phyloP scores from a whole-genome alignment of 1,140 invertebrate genomes.

The Eumeta japonica region DNA sequence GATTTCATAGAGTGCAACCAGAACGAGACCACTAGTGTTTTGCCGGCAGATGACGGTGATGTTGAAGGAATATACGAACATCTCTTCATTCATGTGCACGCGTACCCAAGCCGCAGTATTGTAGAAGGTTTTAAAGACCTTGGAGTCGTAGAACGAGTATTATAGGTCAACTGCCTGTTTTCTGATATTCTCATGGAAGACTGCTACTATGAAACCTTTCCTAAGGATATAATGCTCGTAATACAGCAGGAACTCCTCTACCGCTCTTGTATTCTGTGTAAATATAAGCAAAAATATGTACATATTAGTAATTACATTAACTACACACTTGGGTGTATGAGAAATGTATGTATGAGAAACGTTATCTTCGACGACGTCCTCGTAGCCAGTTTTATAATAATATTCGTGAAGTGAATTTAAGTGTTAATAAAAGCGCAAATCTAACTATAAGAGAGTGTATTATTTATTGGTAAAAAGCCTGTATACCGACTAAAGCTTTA shows the following conservation, averaged over 20 bases:
- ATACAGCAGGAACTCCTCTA: slow-evolving; percentile 55
- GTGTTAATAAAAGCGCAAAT: too few species aligned
- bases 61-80: slow-evolving; percentile 61
- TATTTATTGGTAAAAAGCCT: too few species aligned
- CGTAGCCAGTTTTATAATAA: too few species aligned
- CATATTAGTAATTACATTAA: too few species aligned
- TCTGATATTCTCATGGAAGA: slow-evolving; percentile 55
- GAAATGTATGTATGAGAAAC: too few species aligned
- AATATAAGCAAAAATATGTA: too few species aligned
- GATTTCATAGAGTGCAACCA: slow-evolving; percentile 65
- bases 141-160: slow-evolving; percentile 62
- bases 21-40: slow-evolving; percentile 57
- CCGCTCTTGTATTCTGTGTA: slow-evolving; percentile 51
- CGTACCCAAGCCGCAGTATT: slow-evolving; percentile 62
- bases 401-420: too few species aligned
- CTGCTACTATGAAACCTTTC: slow-evolving; percentile 55
- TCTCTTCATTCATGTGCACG: slow-evolving; percentile 60
- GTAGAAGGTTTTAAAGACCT: slow-evolving; percentile 64
- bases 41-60: slow-evolving; percentile 61
- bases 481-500: too few species aligned
- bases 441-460: too few species aligned
- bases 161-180: slow-evolving; percentile 58
- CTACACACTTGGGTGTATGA: too few species aligned
- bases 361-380: too few species aligned
- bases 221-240: slow-evolving; percentile 53